These are phyloP conservation scores for Linhomoeus sp. DNA, from an alignment of 2,888 invertebrate genomes.

Conservation along the genomic window DNA sequence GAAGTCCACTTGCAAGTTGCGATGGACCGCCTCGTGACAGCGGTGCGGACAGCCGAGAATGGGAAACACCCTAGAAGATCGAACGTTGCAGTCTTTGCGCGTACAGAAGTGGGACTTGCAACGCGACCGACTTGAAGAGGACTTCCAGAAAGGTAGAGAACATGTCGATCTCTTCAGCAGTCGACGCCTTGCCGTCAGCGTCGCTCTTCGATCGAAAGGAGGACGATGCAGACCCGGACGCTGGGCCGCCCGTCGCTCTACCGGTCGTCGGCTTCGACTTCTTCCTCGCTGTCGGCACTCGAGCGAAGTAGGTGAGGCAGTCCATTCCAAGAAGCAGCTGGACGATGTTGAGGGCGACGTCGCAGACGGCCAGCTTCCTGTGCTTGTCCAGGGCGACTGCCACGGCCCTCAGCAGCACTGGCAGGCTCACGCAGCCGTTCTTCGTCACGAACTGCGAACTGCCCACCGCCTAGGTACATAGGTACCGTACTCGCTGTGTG, in stretches of 20 bases:
- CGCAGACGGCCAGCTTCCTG: slow-evolving; percentile 63
- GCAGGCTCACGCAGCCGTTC: slow-evolving; percentile 78
- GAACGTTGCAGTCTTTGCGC: slow-evolving; percentile 5
- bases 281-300: too few species aligned
- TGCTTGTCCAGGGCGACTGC: slow-evolving; percentile 50
- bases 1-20: slow-evolving; percentile 67
- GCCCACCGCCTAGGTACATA: slow-evolving; percentile 14
- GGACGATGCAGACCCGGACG: too few species aligned
- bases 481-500: too few species aligned
- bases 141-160: too few species aligned
- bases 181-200: too few species aligned
- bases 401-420: slow-evolving; percentile 42
- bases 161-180: too few species aligned
- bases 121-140: too few species aligned
- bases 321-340: slow-evolving; percentile 78
- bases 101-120: too few species aligned
- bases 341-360: slow-evolving; percentile 71
- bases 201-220: too few species aligned
- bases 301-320: slow-evolving; percentile 19
- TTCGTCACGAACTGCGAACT: slow-evolving; percentile 72
- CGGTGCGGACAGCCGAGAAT: slow-evolving; percentile 87
- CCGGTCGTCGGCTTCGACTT: too few species aligned
- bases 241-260: too few species aligned
- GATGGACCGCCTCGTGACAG: slow-evolving; percentile 54
- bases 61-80: slow-evolving; percentile 50